phyloP scores from a whole-genome alignment of 2,888 invertebrate genomes.

The Spialia ferax region DNA sequence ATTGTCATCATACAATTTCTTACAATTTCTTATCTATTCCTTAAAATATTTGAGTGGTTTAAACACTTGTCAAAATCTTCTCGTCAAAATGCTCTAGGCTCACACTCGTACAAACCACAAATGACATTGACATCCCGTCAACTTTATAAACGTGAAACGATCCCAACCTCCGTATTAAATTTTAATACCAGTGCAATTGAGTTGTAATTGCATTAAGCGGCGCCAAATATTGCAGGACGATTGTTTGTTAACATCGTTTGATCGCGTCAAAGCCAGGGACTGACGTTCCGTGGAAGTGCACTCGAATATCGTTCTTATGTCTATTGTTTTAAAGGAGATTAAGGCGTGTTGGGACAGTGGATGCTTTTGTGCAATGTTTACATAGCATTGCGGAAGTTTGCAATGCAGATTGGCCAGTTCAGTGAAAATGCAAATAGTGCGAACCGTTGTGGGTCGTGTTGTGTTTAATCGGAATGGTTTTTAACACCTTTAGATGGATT shows the following conservation, averaged over 20 bases:
- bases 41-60: no score
- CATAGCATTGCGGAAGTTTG: conserved; percentile 59
- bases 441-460: conserved; percentile 54
- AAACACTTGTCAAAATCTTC: no score
- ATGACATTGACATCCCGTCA: conserved; percentile 46
- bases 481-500: conserved; percentile 7
- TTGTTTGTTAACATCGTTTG: conserved; percentile 65
- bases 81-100: no score
- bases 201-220: conserved; percentile 40
- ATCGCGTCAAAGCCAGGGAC: conserved; percentile 64
- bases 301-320: conserved; percentile 37
- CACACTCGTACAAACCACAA: conserved; percentile 35
- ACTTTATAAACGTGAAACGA: conserved; percentile 38
- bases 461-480: conserved; percentile 48
- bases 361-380: conserved; percentile 32
- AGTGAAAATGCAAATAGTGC: conserved; percentile 77
- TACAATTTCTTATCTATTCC: no score
- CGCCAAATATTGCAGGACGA: conserved; percentile 42
- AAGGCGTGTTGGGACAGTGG: conserved; percentile 6
- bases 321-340: conserved; percentile 6
- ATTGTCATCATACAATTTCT: no score
- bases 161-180: conserved; percentile 34
- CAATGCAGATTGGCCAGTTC: conserved; percentile 78
- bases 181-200: conserved; percentile 40
- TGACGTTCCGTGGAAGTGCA: conserved; percentile 27